Base-by-base conservation (phyloP, 2,113 vertebrate genomes). In the Theristicus caerulescens region DNA sequence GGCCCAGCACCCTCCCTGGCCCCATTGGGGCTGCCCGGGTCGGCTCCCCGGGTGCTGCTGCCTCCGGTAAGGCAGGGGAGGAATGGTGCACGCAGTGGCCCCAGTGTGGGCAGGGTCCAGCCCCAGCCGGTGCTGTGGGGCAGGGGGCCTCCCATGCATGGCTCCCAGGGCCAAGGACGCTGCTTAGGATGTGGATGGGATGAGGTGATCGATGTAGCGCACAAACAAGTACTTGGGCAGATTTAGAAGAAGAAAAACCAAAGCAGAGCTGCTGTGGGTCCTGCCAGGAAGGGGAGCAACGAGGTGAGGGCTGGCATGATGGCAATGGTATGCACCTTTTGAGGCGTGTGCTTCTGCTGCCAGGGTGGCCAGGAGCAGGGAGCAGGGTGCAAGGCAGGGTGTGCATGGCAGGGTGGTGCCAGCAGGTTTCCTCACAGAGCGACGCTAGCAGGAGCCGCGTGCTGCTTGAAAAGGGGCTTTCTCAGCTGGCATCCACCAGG, bases 141-240 rank as follows among this genome's bases (percentile, higher is more conserved):
- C 42, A n/a, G 14, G 20, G 8, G 11, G 21, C 4, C 5, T 38
- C 61, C 47, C 42, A 13, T 1, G 1, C 27, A 1, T 0, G 2
- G 36, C 24, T 46, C 42, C 34, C 0, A 8, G 10, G 11, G 7
- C 54, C 49, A 14, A 31, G n/a, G n/a, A 69, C 4, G 7, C 47
- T 46, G 32, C 8, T n/a, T 42, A 16, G 78, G 51, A 20, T 34
- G 61, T 0, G 1, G 61, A 3, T 21, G 61, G 42, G 61, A 29
- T 57, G 51, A 55, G 2, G 25, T 2, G 46, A 8, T 14, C 1
- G 1, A 13, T 7, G 2, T 1, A 40, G 58, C 47, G 7, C 27
- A 9, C 0, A 0, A 16, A 16, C 0, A 0, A 16, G 57, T n/a
- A 6, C 13, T 27, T 18, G 58, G 18, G 64, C 22, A 8, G 11